Conservation (phyloP, 2,888 invertebrate genomes). For the Germaria angustata region DNA sequence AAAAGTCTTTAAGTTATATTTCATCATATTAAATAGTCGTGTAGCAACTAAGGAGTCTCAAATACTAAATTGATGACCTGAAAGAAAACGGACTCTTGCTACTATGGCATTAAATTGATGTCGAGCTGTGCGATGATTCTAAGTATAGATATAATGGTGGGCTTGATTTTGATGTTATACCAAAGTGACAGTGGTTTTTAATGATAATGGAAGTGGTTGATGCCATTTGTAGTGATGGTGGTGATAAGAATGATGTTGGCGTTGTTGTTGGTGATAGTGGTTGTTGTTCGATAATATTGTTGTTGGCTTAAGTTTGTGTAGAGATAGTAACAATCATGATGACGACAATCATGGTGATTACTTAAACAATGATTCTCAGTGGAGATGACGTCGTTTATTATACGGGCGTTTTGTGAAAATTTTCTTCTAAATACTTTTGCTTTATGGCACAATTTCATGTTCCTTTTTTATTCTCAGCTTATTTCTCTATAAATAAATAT, state of each 20-base stretch:
- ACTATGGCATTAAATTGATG: constrained; percentile 11
- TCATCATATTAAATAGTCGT: constrained; percentile 21
- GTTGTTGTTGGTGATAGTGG: neutral
- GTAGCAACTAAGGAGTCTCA: neutral
- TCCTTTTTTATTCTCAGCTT: constrained; percentile 3
- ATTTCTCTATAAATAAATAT: neutral
- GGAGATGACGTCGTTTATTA: constrained; percentile 16
- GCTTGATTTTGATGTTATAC: neutral
- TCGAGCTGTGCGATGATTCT: neutral
- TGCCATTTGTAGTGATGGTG: neutral
- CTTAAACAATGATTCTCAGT: neutral
- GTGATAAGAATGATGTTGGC: neutral
- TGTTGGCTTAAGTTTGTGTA: neutral
- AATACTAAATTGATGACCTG: constrained; percentile 10
- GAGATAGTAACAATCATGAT: constrained; percentile 8
- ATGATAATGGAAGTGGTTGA: constrained; percentile 32
- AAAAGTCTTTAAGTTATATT: constrained; percentile 48
- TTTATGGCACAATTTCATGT: constrained; percentile 31
- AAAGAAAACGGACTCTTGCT: constrained; percentile 31
- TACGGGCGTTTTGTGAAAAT: constrained; percentile 21
- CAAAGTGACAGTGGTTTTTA: constrained; percentile 56
- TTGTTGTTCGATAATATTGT: neutral
- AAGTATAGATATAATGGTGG: constrained; percentile 16
- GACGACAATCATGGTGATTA: constrained; percentile 42
- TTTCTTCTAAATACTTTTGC: neutral